These are phyloP conservation scores for Archips xylosteana DNA, from an alignment of 2,888 invertebrate species.

Conservation along the genomic window DNA sequence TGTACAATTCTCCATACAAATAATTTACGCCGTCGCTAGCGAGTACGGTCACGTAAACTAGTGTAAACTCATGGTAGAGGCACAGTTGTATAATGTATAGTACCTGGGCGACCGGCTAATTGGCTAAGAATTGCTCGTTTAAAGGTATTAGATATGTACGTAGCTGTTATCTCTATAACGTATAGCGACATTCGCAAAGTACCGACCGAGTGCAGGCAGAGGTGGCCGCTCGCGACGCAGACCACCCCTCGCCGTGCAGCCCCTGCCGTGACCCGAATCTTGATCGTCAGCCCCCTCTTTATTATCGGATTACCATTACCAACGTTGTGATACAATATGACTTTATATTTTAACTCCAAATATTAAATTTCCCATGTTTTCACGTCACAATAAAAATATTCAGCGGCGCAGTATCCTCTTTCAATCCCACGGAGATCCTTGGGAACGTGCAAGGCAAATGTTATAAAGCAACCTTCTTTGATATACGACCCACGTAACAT, in stretches of 20 bases:
- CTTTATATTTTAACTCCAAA: conserved; percentile 12
- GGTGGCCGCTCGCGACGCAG: conserved; percentile 5
- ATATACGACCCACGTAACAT: conserved; percentile 27
- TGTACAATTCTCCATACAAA: too few relatives aligned
- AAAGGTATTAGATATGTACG: too few relatives aligned
- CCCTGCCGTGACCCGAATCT: conserved; percentile 39
- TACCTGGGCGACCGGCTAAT: too few relatives aligned
- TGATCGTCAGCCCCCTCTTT: conserved; percentile 49
- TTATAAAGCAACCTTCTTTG: conserved; percentile 26
- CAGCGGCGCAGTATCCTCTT: conserved; percentile 8
- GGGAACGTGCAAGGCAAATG: conserved; percentile 6
- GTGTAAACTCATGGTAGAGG: too few relatives aligned
- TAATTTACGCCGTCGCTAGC: too few relatives aligned
- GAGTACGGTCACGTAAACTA: too few relatives aligned
- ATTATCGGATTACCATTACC: conserved; percentile 53
- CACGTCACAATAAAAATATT: conserved; percentile 8
- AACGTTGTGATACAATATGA: conserved; percentile 28
- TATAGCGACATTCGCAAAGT: background rate
- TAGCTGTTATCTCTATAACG: background rate
- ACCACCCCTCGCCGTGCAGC: conserved; percentile 1
- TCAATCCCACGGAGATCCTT: conserved; percentile 12
- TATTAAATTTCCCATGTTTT: conserved; percentile 11
- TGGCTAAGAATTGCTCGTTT: too few relatives aligned
- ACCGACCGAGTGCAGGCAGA: conserved; percentile 7
- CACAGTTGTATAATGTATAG: background rate